These are phyloP conservation scores for Heteromormyrus szaboi DNA, from an alignment of 2,797 vertebrate species.

Conservation along the genomic window DNA sequence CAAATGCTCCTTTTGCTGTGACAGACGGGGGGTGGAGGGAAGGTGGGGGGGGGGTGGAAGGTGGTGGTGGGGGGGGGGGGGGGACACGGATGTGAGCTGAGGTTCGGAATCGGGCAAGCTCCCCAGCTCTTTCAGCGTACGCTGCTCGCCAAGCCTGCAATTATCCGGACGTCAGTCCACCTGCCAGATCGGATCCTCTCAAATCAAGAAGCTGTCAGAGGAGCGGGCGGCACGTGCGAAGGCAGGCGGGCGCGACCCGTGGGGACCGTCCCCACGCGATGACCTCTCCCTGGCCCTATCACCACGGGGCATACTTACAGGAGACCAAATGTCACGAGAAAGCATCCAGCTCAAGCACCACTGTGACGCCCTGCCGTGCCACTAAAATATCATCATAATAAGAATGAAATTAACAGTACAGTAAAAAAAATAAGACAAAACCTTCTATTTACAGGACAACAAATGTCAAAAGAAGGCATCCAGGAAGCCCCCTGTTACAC, in stretches of 20 bases:
- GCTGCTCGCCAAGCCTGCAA: background rate
- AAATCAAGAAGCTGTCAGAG: background rate
- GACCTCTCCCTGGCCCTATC: background rate
- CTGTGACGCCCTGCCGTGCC: background rate
- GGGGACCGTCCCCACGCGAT: background rate
- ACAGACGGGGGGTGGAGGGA: background rate
- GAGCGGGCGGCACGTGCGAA: background rate
- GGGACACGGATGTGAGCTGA: background rate
- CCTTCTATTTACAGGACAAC: background rate
- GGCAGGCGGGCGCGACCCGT: background rate
- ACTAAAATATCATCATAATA: background rate
- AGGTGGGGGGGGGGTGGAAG: too few species aligned
- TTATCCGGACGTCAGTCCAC: constrained; percentile 1
- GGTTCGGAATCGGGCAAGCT: background rate
- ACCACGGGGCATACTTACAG: background rate
- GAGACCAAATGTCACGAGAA: background rate
- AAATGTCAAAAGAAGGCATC: background rate
- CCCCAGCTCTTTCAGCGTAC: background rate
- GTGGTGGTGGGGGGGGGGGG: too few species aligned
- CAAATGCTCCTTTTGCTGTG: constrained; percentile 9
- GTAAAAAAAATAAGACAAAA: background rate
- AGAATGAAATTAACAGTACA: background rate
- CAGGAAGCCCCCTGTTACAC: background rate
- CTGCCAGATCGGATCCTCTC: background rate
- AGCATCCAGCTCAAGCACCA: background rate